Evolutionary conservation across 2,888 invertebrate genomes (phyloP).

Genomic region (Netelia fuscicornis): DNA sequence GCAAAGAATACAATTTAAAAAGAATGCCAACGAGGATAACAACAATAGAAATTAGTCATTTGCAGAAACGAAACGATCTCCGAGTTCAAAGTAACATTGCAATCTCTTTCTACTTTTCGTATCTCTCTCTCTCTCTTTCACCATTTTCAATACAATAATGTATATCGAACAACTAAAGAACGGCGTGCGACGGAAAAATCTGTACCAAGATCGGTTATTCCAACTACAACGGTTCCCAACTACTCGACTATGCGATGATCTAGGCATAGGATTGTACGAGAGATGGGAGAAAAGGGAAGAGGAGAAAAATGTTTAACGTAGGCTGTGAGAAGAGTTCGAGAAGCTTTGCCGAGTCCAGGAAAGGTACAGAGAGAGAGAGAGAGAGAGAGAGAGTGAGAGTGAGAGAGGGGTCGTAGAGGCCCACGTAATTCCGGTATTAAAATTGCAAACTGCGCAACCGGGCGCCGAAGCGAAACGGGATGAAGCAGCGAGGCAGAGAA

Average conservation of each 20-base stretch:
- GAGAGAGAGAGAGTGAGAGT: too few relatives aligned
- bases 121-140: background rate
- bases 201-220: background rate
- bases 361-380: conserved; percentile 15
- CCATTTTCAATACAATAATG: too few relatives aligned
- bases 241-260: conserved; percentile 1
- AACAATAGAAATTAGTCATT: background rate
- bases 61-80: background rate
- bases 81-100: background rate
- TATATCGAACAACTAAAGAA: background rate
- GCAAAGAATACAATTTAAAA: background rate
- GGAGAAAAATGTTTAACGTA: background rate
- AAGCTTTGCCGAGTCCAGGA: conserved; percentile 33
- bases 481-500: conserved; percentile 47
- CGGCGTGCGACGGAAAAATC: background rate
- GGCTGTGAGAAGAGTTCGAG: conserved; percentile 32
- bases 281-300: conserved; percentile 1
- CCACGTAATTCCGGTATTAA: conserved; percentile 79
- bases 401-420: conserved; percentile 47
- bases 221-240: background rate
- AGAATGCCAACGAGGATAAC: background rate
- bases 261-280: conserved; percentile 6
- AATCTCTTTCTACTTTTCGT: background rate
- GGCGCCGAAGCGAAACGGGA: conserved; percentile 17
- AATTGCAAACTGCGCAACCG: conserved; percentile 78